Percentiles rank a stretch among this genome's conserved stretches.
These are phyloP conservation scores for Xestia xanthographa DNA, from an alignment of 2,888 invertebrate species.

Conservation along the genomic window DNA sequence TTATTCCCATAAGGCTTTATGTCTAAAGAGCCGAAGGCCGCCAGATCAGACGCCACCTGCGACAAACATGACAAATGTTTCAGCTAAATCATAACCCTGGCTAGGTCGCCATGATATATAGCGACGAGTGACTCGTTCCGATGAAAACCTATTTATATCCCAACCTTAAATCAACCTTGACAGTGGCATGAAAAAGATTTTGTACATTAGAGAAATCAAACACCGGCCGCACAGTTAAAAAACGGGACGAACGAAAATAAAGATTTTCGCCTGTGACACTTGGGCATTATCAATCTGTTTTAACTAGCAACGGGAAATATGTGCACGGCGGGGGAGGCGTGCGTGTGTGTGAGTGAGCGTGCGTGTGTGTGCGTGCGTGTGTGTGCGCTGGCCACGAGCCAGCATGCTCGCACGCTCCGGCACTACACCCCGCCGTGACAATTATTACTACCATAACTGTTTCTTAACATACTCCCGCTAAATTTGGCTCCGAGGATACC, in stretches of 20 bases:
- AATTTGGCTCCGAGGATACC: conserved; percentile 77
- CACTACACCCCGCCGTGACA: conserved; percentile 75
- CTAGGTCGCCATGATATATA: conserved; percentile 75
- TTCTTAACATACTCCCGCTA: conserved; percentile 78
- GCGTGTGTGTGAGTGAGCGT: conserved; percentile 68
- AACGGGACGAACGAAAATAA: conserved; percentile 83
- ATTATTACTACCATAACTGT: conserved; percentile 84
- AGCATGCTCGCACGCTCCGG: conserved; percentile 58
- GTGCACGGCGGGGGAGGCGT: conserved; percentile 69
- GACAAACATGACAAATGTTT: conserved; percentile 52
- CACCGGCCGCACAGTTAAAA: conserved; percentile 76
- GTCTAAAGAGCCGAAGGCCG: conserved; percentile 92
- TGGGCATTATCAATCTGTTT: conserved; percentile 89
- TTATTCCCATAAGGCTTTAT: conserved; percentile 89
- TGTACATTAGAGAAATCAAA: conserved; percentile 84
- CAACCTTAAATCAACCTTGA: conserved; percentile 90
- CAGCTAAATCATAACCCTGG: conserved; percentile 65
- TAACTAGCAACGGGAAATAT: conserved; percentile 84
- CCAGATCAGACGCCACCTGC: conserved; percentile 90
- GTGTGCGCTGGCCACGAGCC: conserved; percentile 73
- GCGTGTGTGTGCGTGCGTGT: conserved; percentile 54
- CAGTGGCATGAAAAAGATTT: conserved; percentile 86
- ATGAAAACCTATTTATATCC: conserved; percentile 83
- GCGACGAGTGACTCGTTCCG: conserved; percentile 76
- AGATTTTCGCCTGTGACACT: conserved; percentile 85